Evolutionary conservation across 1,140 invertebrate species (phyloP), one percentile per base, ranked within the genome.

Genomic region (Rhopalosiphum padi): DNA sequence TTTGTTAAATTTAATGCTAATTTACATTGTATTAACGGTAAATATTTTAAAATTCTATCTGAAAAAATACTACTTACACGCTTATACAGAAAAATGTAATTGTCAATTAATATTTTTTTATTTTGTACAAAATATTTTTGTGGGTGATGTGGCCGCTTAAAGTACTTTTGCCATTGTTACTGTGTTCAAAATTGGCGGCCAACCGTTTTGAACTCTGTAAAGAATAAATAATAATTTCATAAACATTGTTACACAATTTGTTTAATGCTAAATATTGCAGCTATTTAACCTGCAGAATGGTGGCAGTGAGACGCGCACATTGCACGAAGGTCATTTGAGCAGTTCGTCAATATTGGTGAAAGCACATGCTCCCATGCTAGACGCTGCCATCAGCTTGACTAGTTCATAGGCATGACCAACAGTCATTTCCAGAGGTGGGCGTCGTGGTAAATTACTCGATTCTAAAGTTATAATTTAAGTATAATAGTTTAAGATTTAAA

Each of bases 281-380:
- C n/a, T 83, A 51, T 53, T 23, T 85, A 86, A 86, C 91, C 48
- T 86, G 82, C 48, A 93, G 41, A 93, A 93, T 93, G 91, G 91
- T 86, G 91, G 91, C 91, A 93, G 91, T 93, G 91, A 86, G 23
- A 92, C 48, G 48, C 91, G 82, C 91, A 93, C 91, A 55, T 43
- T 93, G 35, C 37, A 93, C 91, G 91, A 93, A 93, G 91, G 91
- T 93, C 91, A 93, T 93, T 93, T 93, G 82, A 96, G 96, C 94
- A 97, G 96, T 95, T 97, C 97, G 94, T 97, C 96, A 94, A 97
- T 96, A 95, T 97, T 97, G 94, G 98, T 97, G 96, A 99, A 99
- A 95, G 98, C 98, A 96, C 98, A 99, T 92, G 98, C 97, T 94
- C 98, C 98, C 93, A 99, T 96, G 93, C 98, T 98, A 92, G 97